These are phyloP conservation scores for Rana temporaria DNA, from an alignment of 2,113 vertebrate genomes.

Conservation along the genomic window DNA sequence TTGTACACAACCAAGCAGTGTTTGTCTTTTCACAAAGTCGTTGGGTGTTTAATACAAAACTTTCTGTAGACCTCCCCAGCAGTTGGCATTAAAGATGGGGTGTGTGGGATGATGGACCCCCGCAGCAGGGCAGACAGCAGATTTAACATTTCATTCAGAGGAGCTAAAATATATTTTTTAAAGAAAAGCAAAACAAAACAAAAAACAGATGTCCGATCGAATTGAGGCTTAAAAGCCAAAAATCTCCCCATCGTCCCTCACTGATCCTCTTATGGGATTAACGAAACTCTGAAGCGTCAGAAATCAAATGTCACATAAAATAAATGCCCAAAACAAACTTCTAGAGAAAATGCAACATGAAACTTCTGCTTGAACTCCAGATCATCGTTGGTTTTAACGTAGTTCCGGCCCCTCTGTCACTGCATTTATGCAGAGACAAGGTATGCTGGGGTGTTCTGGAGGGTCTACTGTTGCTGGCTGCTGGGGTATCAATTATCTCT, in stretches of 20 bases:
- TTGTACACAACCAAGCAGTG: no score
- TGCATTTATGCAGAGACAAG: no score
- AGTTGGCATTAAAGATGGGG: no score
- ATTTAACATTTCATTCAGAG: not conserved
- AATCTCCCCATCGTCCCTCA: not conserved
- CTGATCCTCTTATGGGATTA: constrained; percentile 22
- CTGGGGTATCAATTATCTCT: no score
- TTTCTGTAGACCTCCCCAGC: no score
- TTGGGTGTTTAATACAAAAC: no score
- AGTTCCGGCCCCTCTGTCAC: no score
- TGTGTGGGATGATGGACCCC: not conserved
- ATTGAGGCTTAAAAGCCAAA: not conserved
- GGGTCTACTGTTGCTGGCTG: no score
- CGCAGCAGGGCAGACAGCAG: not conserved
- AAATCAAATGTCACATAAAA: constrained; percentile 3
- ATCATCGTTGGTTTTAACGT: no score
- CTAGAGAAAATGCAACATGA: not conserved
- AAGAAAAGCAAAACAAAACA: not conserved
- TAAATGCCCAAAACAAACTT: constrained; percentile 5
- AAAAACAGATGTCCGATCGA: constrained; percentile 24
- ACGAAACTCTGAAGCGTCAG: not conserved
- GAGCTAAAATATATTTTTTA: not conserved
- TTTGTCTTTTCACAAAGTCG: no score
- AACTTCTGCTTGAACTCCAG: not conserved
- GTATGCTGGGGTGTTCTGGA: no score